Percentiles rank a stretch among this genome's conserved stretches.
These are phyloP conservation scores for Mionectes macconnelli DNA, from an alignment of 2,113 vertebrate genomes.

Conservation along the genomic window DNA sequence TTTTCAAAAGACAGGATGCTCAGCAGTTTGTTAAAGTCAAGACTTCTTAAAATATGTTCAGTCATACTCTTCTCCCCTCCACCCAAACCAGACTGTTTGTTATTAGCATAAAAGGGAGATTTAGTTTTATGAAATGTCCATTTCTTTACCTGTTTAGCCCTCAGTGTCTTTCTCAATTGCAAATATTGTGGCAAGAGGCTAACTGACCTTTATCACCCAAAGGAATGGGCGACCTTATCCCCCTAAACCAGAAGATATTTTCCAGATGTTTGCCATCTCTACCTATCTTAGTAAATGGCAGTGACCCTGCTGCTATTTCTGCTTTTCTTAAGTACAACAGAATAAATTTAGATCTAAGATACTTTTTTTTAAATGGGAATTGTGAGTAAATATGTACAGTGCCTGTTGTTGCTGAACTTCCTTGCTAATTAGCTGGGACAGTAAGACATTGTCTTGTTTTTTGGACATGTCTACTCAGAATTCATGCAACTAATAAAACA, in stretches of 20 bases:
- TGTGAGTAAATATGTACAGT: neutral
- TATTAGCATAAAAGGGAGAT: neutral
- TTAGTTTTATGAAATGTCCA: neutral
- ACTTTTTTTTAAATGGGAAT: neutral
- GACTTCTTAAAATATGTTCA: neutral
- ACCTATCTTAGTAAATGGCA: neutral
- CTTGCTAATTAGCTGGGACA: neutral
- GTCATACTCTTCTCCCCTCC: neutral
- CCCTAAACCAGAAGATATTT: neutral
- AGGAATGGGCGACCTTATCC: neutral
- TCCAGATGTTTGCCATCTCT: neutral
- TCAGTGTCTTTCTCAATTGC: neutral
- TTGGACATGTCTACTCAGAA: fast-evolving
- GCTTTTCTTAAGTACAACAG: neutral
- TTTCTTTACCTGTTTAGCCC: neutral
- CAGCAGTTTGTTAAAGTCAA: neutral
- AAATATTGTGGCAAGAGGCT: neutral
- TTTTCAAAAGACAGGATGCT: neutral
- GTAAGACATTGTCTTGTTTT: neutral
- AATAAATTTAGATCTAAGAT: neutral
- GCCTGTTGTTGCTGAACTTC: neutral
- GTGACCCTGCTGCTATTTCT: neutral
- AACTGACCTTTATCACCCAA: neutral
- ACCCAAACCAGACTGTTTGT: neutral
- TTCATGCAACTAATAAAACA: neutral